Base-by-base conservation (phyloP, 2,888 invertebrate genomes). In the Tetramorium bicarinatum region DNA sequence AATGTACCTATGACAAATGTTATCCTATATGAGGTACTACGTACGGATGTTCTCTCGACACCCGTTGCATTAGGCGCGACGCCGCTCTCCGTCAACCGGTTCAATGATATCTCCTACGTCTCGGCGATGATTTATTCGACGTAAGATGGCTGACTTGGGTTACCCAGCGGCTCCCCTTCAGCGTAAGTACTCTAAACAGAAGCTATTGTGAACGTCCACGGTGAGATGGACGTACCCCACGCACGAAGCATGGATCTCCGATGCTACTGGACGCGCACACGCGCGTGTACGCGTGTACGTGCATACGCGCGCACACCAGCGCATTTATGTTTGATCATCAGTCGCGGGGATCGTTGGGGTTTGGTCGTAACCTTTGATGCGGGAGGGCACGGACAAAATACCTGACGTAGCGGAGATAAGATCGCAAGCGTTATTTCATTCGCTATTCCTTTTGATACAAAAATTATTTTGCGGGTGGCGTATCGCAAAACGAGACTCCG, bases 91-190 rank as follows among this genome's bases (percentile, higher is more conserved):
- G 91, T 93, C 93, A 93, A 93, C 93, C 93, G 92, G 91, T 93
- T 93, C 93, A 94, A 94, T 93, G 94, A 94, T 94, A 94, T 94
- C 94, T 94, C 91, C 90, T 93, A 93, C 93, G 93, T 93, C 91
- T 92, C 90, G 87, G 92, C 92, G 94, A 94, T 94, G 94, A 94
- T 94, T 94, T 94, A 94, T 94, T 94, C 93, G 93, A 92, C 92
- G 91, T 93, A 94, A 94, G 94, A 94, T 94, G 94, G 93, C 92
- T 91, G 93, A 91, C 93, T 92, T 93, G 92, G 91, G 92, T 92
- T 92, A 92, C 91, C 86, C 88, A 77, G 89, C 87, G 88, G 87
- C 89, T 75, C 81, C 85, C 85, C 76, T 88, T 86, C 85, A 87
- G 88, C 91, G 90, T 93, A 93, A 93, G 93, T 93, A 93, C 93